phyloP scores from a whole-genome alignment of 2,113 vertebrate genomes.

The Gasterosteus aculeatus region DNA sequence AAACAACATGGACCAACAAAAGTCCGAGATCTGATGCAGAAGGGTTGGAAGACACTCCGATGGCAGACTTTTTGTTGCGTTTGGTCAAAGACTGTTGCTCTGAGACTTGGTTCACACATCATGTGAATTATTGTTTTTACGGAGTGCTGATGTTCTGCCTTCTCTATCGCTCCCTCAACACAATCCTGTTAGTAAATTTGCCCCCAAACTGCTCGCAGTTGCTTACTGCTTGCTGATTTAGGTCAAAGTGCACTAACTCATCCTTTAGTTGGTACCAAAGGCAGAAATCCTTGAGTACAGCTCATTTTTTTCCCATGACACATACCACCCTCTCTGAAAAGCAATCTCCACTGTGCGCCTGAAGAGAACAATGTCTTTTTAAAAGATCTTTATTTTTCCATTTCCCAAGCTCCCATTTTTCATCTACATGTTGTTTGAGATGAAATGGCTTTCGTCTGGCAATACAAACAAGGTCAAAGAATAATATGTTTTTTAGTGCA shows the following conservation, averaged over 20 bases:
- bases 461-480: constrained; percentile 65
- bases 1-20: neutral
- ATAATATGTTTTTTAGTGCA: constrained; percentile 50
- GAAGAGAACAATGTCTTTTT: constrained; percentile 33
- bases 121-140: neutral
- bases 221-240: neutral
- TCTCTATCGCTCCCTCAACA: too few relatives aligned
- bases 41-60: neutral
- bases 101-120: neutral
- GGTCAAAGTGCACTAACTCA: neutral
- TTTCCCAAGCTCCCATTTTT: constrained; percentile 46
- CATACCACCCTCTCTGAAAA: neutral
- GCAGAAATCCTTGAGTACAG: neutral
- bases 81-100: neutral
- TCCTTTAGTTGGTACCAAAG: constrained; percentile 20
- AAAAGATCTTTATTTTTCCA: constrained; percentile 62
- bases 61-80: neutral
- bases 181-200: neutral
- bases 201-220: neutral
- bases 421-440: constrained; percentile 42
- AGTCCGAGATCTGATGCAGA: neutral
- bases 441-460: constrained; percentile 54
- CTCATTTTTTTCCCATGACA: neutral
- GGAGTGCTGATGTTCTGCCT: neutral
- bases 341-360: constrained; percentile 6